A percentile compares a stretch with the other conserved stretches of the same genome.
These are phyloP conservation scores for Calameuta filiformis DNA, from an alignment of 2,888 invertebrate species.

Conservation along the genomic window DNA sequence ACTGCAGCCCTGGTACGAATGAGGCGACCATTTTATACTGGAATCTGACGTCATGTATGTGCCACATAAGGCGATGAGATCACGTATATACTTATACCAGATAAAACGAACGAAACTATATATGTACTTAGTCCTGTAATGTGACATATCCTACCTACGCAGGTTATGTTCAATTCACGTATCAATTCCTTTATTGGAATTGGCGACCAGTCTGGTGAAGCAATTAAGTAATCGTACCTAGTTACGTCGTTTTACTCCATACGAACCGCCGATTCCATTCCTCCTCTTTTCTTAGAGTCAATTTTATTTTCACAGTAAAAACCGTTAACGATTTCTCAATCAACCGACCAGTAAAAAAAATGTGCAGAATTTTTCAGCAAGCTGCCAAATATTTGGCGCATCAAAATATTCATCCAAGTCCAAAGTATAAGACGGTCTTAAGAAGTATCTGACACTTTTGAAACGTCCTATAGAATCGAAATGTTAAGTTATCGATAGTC, in stretches of 20 bases:
- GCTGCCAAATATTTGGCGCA: background rate
- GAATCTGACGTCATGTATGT: slow-evolving; percentile 2
- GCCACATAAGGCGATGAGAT: slow-evolving; percentile 25
- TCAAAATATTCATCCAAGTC: background rate
- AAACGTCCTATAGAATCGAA: too few species aligned
- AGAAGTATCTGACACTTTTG: background rate
- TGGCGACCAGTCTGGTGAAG: background rate
- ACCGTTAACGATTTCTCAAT: background rate
- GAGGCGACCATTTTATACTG: background rate
- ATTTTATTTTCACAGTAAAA: too few species aligned
- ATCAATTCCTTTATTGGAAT: background rate
- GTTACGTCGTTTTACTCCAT: background rate
- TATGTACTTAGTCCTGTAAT: background rate
- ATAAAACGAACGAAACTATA: background rate
- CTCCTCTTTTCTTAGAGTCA: too few species aligned
- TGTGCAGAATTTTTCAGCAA: background rate
- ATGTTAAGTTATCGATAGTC: too few species aligned
- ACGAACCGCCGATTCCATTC: background rate
- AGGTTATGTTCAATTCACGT: background rate
- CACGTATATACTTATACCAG: background rate
- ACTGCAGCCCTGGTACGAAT: background rate
- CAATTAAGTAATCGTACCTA: background rate
- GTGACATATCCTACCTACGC: background rate
- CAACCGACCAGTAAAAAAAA: background rate
- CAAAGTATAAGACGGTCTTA: background rate